A percentile compares a stretch with the other conserved stretches of the same genome.
Evolutionary conservation across 1,140 invertebrate genomes (phyloP).

Genomic region (Hydropsyche tenuis): DNA sequence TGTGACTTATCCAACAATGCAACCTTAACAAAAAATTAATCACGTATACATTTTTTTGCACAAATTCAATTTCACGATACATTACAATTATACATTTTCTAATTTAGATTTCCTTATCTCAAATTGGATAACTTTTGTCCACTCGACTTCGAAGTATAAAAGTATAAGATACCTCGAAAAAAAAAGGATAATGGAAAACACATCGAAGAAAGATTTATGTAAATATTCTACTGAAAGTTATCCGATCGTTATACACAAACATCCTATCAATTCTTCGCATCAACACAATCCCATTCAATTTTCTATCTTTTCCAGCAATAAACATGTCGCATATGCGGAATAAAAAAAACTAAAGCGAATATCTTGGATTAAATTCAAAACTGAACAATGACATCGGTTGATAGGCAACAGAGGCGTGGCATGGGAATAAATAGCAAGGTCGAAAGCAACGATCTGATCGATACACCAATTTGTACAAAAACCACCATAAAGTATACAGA

Average conservation of each 20-base stretch:
- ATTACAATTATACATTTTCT: too few relatives aligned
- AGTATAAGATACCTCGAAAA: too few relatives aligned
- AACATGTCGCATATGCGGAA: not conserved
- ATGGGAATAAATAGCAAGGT: constrained; percentile 9
- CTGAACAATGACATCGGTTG: constrained; percentile 1
- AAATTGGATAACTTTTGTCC: too few relatives aligned
- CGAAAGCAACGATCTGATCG: not conserved
- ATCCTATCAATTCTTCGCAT: not conserved
- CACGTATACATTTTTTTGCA: too few relatives aligned
- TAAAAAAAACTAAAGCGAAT: too few relatives aligned
- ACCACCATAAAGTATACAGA: too few relatives aligned
- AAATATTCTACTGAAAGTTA: not conserved
- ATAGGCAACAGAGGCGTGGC: not conserved
- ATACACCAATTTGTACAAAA: too few relatives aligned
- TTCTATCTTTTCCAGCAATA: not conserved
- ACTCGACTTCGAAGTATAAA: too few relatives aligned
- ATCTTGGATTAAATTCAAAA: constrained; percentile 6
- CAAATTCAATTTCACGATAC: too few relatives aligned
- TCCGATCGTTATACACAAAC: not conserved
- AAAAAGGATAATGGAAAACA: not conserved
- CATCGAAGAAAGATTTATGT: not conserved
- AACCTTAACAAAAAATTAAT: too few relatives aligned
- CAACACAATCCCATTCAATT: not conserved
- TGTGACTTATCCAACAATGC: too few relatives aligned
- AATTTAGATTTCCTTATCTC: too few relatives aligned